Evolutionary conservation across 2,113 vertebrate species (phyloP), one percentile per base, ranked within the genome.

Genomic region (Macroglossus sobrinus): DNA sequence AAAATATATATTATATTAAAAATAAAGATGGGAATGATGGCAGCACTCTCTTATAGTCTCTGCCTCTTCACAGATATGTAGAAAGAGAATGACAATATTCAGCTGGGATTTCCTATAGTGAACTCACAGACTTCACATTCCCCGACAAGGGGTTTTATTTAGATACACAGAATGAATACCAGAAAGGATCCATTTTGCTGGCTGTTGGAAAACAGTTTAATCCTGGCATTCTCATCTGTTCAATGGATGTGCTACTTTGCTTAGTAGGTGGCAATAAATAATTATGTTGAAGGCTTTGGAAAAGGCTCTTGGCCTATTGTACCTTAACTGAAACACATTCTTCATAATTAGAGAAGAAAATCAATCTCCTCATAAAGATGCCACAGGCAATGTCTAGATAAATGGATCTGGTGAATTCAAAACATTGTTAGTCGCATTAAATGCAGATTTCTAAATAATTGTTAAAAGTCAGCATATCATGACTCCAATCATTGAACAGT

Each of bases 191-290:
- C 47, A 68, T 47, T 95, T 76, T 84, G 30, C 50, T 71, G 74
- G 57, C 87, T 94, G 55, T 63, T 74, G 47, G 22, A 84, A 90
- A 90, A 59, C 80, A 96, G 71, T 16, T 63, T 87, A 82, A 87
- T 87, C 93, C 91, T 92, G 55, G 75, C 57, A 92, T 96, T 85
- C 53, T 72, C 84, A 72, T 55, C 43, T 59, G 75, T 30, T 90
- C 64, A 80, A 63, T 22, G 53, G 35, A 84, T 72, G 53, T 64
- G 75, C n/a, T 89, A 63, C 89, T 85, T 91, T 74, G 35, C 55
- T 88, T 89, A 76, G 75, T 13, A 89, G 53, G 38, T 93, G 74
- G 35, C 24, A 93, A 21, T 40, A 92, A 91, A 96, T 93, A 61
- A 93, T 85, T 76, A 76, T 22, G 35, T 35, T 87, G 71, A 10